Conservation (phyloP, 2,888 invertebrate genomes). For the Coecobrya sp. region DNA sequence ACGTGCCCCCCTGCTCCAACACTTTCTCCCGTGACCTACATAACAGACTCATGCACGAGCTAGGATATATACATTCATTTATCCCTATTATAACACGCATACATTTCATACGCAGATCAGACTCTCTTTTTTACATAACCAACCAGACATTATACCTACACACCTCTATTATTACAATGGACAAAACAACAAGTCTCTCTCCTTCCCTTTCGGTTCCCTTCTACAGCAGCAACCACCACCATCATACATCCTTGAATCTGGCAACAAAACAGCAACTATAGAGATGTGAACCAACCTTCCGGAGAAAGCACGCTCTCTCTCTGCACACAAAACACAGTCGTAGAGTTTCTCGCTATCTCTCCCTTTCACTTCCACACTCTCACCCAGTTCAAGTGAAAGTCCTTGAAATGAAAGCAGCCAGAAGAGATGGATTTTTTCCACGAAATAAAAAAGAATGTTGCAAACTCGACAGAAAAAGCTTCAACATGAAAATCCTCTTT, state of each 20-base stretch:
- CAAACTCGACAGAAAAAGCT: conserved; percentile 15
- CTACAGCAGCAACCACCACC: background rate
- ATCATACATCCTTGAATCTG: background rate
- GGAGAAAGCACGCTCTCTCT: background rate
- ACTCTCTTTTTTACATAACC: background rate
- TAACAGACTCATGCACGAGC: conserved; percentile 55
- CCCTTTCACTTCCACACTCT: background rate
- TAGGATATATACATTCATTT: background rate
- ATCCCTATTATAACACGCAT: too few species aligned
- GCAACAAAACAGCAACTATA: background rate
- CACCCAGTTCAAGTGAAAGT: conserved; percentile 48
- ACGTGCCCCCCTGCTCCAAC: conserved; percentile 67
- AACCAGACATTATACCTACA: background rate
- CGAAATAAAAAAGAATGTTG: conserved; percentile 1
- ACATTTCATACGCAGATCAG: background rate
- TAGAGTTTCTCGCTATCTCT: background rate
- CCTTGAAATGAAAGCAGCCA: conserved; percentile 46
- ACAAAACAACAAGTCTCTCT: conserved; percentile 61
- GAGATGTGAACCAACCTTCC: conserved; percentile 17
- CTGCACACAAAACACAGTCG: background rate
- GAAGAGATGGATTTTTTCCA: background rate
- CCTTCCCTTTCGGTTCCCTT: background rate
- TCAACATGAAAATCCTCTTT: background rate
- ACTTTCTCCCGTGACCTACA: conserved; percentile 77
- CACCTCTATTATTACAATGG: background rate